Percentiles rank a stretch among this genome's conserved stretches.
Evolutionary conservation across 2,113 vertebrate genomes (phyloP).

Genomic region (Xenopus tropicalis): DNA sequence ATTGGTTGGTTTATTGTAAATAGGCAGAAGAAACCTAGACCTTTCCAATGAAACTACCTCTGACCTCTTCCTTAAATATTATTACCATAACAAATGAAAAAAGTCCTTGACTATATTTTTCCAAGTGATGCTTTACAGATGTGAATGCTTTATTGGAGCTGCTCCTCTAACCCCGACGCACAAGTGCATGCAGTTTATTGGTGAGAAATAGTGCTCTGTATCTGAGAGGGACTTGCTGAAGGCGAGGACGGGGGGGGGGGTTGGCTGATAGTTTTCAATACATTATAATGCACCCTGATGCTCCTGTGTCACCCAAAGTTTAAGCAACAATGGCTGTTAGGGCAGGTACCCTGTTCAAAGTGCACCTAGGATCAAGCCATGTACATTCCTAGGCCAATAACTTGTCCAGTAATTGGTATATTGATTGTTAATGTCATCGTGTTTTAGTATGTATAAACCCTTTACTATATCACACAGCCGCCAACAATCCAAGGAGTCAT

Average conservation of each 20-base stretch:
- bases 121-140: not conserved
- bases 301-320: constrained; percentile 23
- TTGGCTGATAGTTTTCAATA: not conserved
- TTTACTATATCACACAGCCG: constrained; percentile 72
- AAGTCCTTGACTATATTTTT: no score
- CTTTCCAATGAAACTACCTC: no score
- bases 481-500: constrained; percentile 85
- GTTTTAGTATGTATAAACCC: constrained; percentile 81
- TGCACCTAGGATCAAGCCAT: constrained; percentile 53
- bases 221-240: not conserved
- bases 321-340: constrained; percentile 43
- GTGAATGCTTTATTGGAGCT: not conserved
- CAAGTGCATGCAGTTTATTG: no score
- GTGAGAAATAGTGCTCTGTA: no score
- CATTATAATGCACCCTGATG: constrained; percentile 12
- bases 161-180: not conserved
- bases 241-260: not conserved
- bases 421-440: constrained; percentile 95
- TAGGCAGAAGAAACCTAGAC: no score
- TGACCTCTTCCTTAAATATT: no score
- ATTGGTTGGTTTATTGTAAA: no score
- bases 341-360: constrained; percentile 52
- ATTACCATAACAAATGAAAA: no score
- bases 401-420: constrained; percentile 88
- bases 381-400: constrained; percentile 80